Evolutionary conservation across 2,888 invertebrate genomes (phyloP), one percentile per base, ranked within the genome.

Genomic region (Polydrusus pterygomalis): DNA sequence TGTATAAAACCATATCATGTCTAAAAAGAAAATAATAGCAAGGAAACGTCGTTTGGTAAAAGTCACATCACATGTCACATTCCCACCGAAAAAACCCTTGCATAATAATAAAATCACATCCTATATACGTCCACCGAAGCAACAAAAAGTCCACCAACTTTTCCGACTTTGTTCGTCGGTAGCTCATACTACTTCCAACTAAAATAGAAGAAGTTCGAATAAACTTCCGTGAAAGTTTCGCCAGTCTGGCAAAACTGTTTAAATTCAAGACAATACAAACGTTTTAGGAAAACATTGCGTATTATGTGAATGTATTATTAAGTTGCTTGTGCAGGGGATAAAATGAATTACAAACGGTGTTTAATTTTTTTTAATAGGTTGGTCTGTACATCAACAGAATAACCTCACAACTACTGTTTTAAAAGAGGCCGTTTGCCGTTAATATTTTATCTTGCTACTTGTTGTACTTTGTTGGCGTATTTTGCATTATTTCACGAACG

Each of bases 61-160:
- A 47, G 5, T 47, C 17, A 47, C 47, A 17, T 43, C 5, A 47
- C n/a, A 47, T 9, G n/a, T 17, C 17, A 15, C 15, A 45, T 25
- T 25, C 2, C 5, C 45, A 45, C 13, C 2, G n/a, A 47, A 43
- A 17, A 47, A 47, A 47, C 47, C n/a, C 47, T 3, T 47, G 47
- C 47, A 30, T 20, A n/a, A n/a, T n/a, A n/a, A n/a, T n/a, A 43
- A 64, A 49, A 49, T n/a, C 30, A 13, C 17, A 34, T 64, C 49
- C 49, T 30, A 49, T 47, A 38, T 18, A 60, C 25, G 47, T 64
- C 34, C 30, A 34, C 49, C 49, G 43, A 43, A 62, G 7, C 13
- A 49, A 25, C 49, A 64, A 49, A 25, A 64, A 64, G 34, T 64
- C 47, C n/a, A 0, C n/a, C n/a, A 64, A 49, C 64, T 64, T 64